These are phyloP conservation scores for Nomada flava DNA, from an alignment of 2,888 invertebrate species.

Conservation along the genomic window DNA sequence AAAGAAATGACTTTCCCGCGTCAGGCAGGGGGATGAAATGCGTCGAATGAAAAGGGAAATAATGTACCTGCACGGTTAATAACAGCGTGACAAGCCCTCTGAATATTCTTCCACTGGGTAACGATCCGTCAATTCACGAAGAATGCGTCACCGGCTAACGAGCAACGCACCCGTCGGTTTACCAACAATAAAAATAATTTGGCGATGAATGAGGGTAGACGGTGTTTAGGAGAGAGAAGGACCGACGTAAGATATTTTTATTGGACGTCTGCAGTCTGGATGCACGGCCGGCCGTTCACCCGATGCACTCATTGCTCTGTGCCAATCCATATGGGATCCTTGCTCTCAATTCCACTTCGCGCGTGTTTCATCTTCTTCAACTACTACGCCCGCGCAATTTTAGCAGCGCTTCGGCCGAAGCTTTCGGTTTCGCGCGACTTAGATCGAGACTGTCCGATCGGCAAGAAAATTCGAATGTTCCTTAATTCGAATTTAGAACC, in stretches of 20 bases:
- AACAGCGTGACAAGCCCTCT: neutral
- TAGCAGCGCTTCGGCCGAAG: neutral
- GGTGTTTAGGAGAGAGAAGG: conserved; percentile 60
- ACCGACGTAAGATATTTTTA: conserved; percentile 79
- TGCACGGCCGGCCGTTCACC: conserved; percentile 78
- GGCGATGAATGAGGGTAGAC: conserved; percentile 69
- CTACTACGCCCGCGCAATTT: conserved; percentile 27
- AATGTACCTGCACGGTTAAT: neutral
- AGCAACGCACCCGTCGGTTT: conserved; percentile 49
- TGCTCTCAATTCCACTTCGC: conserved; percentile 60
- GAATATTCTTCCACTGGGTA: neutral
- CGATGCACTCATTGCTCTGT: conserved; percentile 70
- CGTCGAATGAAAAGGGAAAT: neutral
- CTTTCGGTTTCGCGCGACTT: neutral
- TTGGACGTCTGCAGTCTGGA: conserved; percentile 81
- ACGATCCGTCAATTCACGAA: conserved; percentile 44
- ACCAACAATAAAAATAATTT: conserved; percentile 73
- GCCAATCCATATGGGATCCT: conserved; percentile 71
- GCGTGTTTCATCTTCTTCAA: conserved; percentile 37
- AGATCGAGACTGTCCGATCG: neutral
- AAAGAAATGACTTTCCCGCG: neutral
- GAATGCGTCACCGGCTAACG: conserved; percentile 52
- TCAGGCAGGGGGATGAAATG: neutral
- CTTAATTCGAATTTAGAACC: neutral
- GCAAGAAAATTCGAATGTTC: neutral